Evolutionary conservation across 2,888 invertebrate genomes (phyloP).

Genomic region (Tethea ocularis): DNA sequence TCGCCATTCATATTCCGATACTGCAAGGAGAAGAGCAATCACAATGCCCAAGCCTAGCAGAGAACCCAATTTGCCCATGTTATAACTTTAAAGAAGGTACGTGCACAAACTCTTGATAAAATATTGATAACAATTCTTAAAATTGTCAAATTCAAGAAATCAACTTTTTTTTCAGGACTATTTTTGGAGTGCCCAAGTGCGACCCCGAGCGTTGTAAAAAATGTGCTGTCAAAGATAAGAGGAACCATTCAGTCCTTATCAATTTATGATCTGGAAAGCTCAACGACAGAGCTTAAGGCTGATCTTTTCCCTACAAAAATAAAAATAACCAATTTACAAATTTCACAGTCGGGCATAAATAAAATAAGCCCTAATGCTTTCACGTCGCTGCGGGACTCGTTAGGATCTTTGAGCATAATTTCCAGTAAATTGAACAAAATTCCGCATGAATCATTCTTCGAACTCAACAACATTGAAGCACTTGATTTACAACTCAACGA

Average conservation of each 20-base stretch:
- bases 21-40: conserved; percentile 81
- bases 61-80: conserved; percentile 93
- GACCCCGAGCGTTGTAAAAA: conserved; percentile 88
- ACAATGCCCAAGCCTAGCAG: conserved; percentile 89
- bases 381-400: conserved; percentile 86
- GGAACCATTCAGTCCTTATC: conserved; percentile 92
- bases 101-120: conserved; percentile 9
- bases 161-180: conserved; percentile 82
- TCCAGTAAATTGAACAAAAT: conserved; percentile 89
- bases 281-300: conserved; percentile 88
- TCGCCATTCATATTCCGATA: conserved; percentile 76
- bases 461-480: conserved; percentile 87
- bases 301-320: conserved; percentile 89
- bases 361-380: conserved; percentile 89
- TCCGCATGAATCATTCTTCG: conserved; percentile 89
- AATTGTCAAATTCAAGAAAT: conserved; percentile 1
- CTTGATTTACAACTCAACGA: conserved; percentile 94
- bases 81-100: conserved; percentile 95
- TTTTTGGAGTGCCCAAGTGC: conserved; percentile 95
- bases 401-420: conserved; percentile 90
- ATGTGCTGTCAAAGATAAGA: conserved; percentile 88
- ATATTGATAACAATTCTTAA: conserved; percentile 23
- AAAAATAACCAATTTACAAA: conserved; percentile 89
- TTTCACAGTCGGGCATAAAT: conserved; percentile 89
- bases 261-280: conserved; percentile 94